phyloP scores from a whole-genome alignment of 2,797 vertebrate species.

The Sebastes minor region DNA sequence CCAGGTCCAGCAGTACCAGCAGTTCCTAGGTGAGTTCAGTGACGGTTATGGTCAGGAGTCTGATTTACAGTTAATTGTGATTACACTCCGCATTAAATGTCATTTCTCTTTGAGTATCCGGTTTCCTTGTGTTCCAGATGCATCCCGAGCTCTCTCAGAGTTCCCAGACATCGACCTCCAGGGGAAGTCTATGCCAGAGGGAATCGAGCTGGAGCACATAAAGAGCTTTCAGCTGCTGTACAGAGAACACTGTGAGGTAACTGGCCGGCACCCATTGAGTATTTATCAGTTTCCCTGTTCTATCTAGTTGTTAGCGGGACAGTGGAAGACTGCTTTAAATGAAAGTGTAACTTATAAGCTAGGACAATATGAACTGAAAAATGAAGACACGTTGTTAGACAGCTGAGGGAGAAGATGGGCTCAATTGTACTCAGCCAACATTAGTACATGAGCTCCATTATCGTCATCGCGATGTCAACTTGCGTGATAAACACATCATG shows the following conservation, averaged over 20 bases:
- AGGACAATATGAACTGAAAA: background rate
- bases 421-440: background rate
- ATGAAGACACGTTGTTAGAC: background rate
- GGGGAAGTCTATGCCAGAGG: conserved; percentile 89
- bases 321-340: background rate
- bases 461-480: background rate
- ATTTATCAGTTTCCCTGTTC: background rate
- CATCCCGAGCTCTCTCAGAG: conserved; percentile 90
- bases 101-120: background rate
- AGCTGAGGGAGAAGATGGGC: background rate
- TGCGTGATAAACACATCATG: background rate
- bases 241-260: conserved; percentile 96
- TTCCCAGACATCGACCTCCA: conserved; percentile 92
- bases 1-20: conserved; percentile 97
- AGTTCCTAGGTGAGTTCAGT: conserved; percentile 89
- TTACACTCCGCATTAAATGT: background rate
- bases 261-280: background rate
- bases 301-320: background rate
- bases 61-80: background rate
- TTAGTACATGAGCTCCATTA: background rate
- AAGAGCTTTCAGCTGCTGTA: conserved; percentile 94
- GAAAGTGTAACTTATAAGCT: background rate
- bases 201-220: conserved; percentile 88
- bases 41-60: background rate
- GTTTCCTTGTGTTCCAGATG: conserved; percentile 80